phyloP scores from a whole-genome alignment of 2,888 invertebrate genomes.

The Lochmaea capreae region DNA sequence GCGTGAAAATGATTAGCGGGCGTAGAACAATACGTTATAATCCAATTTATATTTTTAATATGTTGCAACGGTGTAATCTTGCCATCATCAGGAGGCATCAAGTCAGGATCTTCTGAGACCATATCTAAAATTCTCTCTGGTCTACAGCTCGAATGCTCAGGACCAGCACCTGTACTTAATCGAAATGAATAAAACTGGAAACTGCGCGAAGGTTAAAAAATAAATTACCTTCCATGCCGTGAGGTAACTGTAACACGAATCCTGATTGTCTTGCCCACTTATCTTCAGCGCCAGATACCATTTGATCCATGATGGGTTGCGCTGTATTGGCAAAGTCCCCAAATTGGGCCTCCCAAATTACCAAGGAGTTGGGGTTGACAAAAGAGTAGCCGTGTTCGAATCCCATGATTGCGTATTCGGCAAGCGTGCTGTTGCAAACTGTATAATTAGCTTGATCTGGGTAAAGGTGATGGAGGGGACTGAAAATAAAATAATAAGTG shows the following conservation, averaged over 20 bases:
- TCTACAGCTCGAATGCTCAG: constrained; percentile 92
- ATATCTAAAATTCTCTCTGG: constrained; percentile 93
- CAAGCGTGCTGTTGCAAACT: constrained; percentile 97
- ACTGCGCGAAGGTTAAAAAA: neutral
- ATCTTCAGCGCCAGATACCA: constrained; percentile 91
- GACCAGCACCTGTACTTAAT: constrained; percentile 71
- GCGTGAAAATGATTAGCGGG: constrained; percentile 98
- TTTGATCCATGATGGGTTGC: constrained; percentile 96
- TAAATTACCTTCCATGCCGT: constrained; percentile 90
- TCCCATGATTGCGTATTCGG: constrained; percentile 91
- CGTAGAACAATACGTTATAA: constrained; percentile 93
- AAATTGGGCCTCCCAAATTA: constrained; percentile 99
- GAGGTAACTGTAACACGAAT: constrained; percentile 93
- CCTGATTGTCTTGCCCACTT: constrained; percentile 99
- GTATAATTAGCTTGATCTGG: constrained; percentile 98
- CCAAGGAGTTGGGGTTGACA: constrained; percentile 96
- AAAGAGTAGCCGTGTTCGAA: constrained; percentile 81
- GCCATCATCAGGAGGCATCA: constrained; percentile 89
- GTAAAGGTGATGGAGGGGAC: constrained; percentile 91
- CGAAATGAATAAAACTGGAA: neutral
- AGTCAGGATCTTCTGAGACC: constrained; percentile 95
- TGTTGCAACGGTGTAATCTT: constrained; percentile 89
- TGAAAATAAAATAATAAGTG: neutral
- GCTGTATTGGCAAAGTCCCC: constrained; percentile 99
- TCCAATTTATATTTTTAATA: constrained; percentile 96